phyloP scores from a whole-genome alignment of 1,140 invertebrate species.

The Elymnias hypermnestra region DNA sequence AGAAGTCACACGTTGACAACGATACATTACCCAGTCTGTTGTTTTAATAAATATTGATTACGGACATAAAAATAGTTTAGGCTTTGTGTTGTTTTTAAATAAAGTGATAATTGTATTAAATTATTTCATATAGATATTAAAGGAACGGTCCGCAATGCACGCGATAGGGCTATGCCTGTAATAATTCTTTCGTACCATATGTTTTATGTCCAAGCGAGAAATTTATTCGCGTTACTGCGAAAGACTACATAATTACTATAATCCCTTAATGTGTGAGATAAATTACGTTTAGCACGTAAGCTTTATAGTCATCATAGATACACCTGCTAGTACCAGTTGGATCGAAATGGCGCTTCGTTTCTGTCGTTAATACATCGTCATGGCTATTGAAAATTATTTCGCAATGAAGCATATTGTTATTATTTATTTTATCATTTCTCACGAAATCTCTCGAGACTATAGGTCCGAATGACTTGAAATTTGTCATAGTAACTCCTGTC shows the following conservation, averaged over 20 bases:
- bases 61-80: neutral
- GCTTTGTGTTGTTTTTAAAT: constrained; percentile 2
- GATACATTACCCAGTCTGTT: neutral
- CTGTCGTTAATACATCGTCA: neutral
- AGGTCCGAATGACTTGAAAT: no score
- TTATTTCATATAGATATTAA: constrained; percentile 21
- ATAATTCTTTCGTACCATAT: constrained; percentile 26
- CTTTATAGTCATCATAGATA: constrained; percentile 18
- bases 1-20: neutral
- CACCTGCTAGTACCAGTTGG: constrained; percentile 20
- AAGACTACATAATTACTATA: constrained; percentile 32
- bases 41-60: neutral
- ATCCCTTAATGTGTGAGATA: constrained; percentile 34
- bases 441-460: no score
- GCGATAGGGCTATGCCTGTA: constrained; percentile 3
- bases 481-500: no score
- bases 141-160: constrained; percentile 10
- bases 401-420: no score
- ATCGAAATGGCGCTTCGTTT: constrained; percentile 11
- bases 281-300: constrained; percentile 31
- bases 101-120: constrained; percentile 9
- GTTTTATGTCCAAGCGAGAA: constrained; percentile 26
- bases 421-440: no score
- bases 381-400: neutral
- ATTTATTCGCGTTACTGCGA: constrained; percentile 22